Base-by-base conservation (phyloP, 2,797 vertebrate genomes). In the Psittacula echo region DNA sequence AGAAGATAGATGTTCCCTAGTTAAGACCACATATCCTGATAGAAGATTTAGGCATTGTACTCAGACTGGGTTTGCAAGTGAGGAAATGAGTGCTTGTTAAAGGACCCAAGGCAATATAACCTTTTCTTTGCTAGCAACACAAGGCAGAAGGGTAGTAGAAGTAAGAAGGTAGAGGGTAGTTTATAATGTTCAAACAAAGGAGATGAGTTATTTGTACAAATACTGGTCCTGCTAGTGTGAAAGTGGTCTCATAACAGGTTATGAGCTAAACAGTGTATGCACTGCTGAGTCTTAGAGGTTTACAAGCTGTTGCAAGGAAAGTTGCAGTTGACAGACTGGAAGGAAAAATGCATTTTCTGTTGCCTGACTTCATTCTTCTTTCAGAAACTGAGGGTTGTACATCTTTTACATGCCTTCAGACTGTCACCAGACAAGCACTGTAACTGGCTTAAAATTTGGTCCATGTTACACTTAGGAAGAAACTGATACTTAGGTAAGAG, bases 391-490 rank as follows among this genome's bases (percentile, higher is more conserved):
- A 44, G 41, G 20, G 10, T 39, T 88, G 4, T n/a, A 10, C 2
- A 1, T 67, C 60, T 39, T 70, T 7, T 41, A 21, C 3, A 0
- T 39, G 50, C 17, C 8, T 89, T 53, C 21, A 29, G 13, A 39
- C 10, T 11, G 11, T 48, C 21, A 13, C 41, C 56, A 41, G 34
- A 41, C 24, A 75, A 66, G 21, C 60, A 42, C 12, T 41, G 10
- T 70, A 23, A 13, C 37, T 76, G 27, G 7, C n/a, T 47, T 44
- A 30, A 29, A 24, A 53, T 80, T 77, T 37, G 23, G 8, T 51
- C 58, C 10, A 8, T 16, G 5, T 30, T 47, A n/a, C 13, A 4
- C 9, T 26, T n/a, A 9, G 0, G 4, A 47, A 64, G 8, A 85
- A 80, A 21, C 14, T 30, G 9, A 10, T 24, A 6, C 15, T 53